Evolutionary conservation across 2,797 vertebrate genomes (phyloP), one percentile per base, ranked within the genome.

Genomic region (Fistularia commersonii): DNA sequence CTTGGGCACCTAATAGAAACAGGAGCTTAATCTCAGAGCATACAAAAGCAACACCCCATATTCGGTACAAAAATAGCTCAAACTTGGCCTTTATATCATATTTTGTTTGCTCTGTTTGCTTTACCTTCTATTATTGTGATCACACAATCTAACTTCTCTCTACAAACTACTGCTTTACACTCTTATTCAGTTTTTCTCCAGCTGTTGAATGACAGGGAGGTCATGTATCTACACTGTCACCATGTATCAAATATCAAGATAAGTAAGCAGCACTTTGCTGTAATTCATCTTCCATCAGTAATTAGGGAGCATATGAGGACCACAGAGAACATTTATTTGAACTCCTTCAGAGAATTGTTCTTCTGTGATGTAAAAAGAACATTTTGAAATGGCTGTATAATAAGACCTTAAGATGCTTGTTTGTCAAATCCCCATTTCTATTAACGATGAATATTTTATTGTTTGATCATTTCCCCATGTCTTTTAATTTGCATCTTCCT

Each of bases 251-350:
- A 1, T 66, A 50, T 64, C 58, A 57, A 76, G 81, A 80, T 76
- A 82, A 71, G 66, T 49, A 48, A 57, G 47, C 50, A 56, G 66
- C 66, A 61, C 47, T 57, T 70, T 76, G 64, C 57, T 64, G 40
- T 41, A 54, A 84, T 86, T 89, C 88, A 82, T 76, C 79, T 82
- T 57, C 54, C 53, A 62, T 62, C 76, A 66, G 78, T 87, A 80
- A 89, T 88, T 23, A 86, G 85, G 66, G 61, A 67, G 66, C 74
- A 83, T 61, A 83, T 81, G 78, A 66, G 54, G 69, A 76, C 68
- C 76, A 57, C 45, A 40, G 55, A 47, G 57, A 72, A 76, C 67
- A 83, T 86, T 79, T 85, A 66, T 76, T 76, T 72, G 65, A 66
- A 49, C 7, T 3, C 74, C 78, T 66, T 72, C 11, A 43, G 69